Percentiles rank a stretch among this genome's conserved stretches.
phyloP scores from a whole-genome alignment of 2,113 vertebrate genomes.

The Silurus meridionalis region DNA sequence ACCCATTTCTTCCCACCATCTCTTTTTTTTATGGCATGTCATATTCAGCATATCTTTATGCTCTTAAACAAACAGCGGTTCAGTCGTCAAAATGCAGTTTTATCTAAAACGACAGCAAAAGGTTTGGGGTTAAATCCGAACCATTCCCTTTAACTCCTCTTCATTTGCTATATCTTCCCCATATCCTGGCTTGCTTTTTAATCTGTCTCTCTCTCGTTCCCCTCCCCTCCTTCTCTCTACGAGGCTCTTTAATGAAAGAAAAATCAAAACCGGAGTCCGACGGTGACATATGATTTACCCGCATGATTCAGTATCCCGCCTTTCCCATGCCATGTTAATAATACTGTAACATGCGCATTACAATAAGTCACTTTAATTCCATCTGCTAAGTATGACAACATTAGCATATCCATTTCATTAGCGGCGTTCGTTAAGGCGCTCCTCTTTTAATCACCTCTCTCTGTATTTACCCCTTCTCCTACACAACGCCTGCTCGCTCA shows the following conservation, averaged over 20 bases:
- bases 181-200: not conserved
- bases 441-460: slow-evolving; percentile 96
- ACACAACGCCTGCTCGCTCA: slow-evolving; percentile 26
- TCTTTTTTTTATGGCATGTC: not conserved
- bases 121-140: not conserved
- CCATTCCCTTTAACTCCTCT: not conserved
- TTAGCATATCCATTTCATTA: slow-evolving; percentile 99
- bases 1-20: not conserved
- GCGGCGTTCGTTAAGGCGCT: slow-evolving; percentile 90
- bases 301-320: slow-evolving; percentile 85
- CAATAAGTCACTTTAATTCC: slow-evolving; percentile 99
- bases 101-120: not conserved
- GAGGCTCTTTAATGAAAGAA: slow-evolving; percentile 25
- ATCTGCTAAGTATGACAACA: slow-evolving; percentile 99
- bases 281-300: slow-evolving; percentile 60
- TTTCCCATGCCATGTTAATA: slow-evolving; percentile 90
- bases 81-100: not conserved
- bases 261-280: slow-evolving; percentile 3
- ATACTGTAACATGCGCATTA: slow-evolving; percentile 98
- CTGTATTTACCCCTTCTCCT: slow-evolving; percentile 83
- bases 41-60: not conserved
- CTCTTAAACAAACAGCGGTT: not conserved
- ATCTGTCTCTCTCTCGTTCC: not conserved
- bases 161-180: not conserved
- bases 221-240: not conserved